Base-by-base conservation (phyloP, 2,888 invertebrate genomes). In the Leptothorax acervorum region DNA sequence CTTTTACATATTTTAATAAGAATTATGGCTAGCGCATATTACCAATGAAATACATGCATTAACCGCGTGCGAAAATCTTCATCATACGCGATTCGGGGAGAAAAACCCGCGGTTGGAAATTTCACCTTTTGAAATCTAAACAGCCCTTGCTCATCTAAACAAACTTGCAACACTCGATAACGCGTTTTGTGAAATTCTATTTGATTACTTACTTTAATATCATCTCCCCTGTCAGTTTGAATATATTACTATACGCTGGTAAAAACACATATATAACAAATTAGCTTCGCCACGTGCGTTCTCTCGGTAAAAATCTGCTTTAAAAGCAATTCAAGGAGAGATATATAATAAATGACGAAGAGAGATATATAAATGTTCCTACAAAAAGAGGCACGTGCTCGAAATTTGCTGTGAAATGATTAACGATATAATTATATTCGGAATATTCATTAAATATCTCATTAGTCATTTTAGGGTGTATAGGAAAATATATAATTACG, bases 1-100 rank as follows among this genome's bases (percentile, higher is more conserved):
- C 79, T 71, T 81, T 81, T 81, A 81, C 60, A 73, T 60, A 51
- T 71, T 81, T 81, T 81, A 81, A 81, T 73, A 45, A 73, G 79
- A 51, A 81, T 81, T 81, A 73, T 39, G 57, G 70, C 48, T 66
- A 53, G 45, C 31, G 39, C 60, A 35, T 73, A 62, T 42, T 73
- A 62, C 73, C 73, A 70, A 81, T 81, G 48, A 62, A 48, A 81
- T 73, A 60, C 23, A 2, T 45, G 42, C 28, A 48, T 51, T 45
- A 35, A 62, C 48, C 60, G 48, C 68, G 60, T 60, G 79, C 60
- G 79, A 71, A 73, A 60, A 81, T 71, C 73, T 73, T 70, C 48
- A 60, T 35, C 48, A 71, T 35, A 23, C 23, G 45, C 35, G 35
- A 70, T 71, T 23, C 28, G 48, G 39, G 35, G 42, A n/a, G 31